These are phyloP conservation scores for Ecdyonurus torrentis DNA, from an alignment of 2,888 invertebrate genomes.

Conservation along the genomic window DNA sequence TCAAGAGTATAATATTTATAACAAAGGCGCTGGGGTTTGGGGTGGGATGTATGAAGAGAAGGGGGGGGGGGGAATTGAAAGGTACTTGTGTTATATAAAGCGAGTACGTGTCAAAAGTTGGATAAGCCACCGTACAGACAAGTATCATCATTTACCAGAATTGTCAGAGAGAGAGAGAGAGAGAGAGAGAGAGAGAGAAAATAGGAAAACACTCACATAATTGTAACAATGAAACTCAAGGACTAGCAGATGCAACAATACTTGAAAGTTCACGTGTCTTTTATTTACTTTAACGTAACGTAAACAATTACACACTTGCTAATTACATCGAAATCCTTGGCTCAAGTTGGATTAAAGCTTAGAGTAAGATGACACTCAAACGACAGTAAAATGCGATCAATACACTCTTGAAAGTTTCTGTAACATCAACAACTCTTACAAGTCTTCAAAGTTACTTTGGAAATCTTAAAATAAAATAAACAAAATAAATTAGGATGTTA, in stretches of 20 bases:
- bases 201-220: background rate
- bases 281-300: background rate
- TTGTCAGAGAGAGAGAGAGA: background rate
- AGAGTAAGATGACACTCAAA: background rate
- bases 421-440: background rate
- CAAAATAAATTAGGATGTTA: no score
- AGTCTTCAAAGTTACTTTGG: no score
- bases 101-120: background rate
- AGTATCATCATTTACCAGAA: no score
- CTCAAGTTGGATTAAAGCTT: background rate
- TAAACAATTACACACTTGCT: background rate
- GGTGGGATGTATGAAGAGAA: no score
- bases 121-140: background rate
- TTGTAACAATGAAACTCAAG: background rate
- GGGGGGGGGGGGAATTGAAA: no score
- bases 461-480: no score
- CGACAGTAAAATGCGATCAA: background rate
- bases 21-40: no score
- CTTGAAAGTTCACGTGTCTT: background rate
- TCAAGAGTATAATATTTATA: no score
- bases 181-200: background rate
- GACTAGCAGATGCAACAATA: background rate
- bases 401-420: background rate
- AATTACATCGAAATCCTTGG: background rate
- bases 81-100: background rate